These are phyloP conservation scores for Bettongia penicillata DNA, from an alignment of 2,113 vertebrate species.

Conservation along the genomic window DNA sequence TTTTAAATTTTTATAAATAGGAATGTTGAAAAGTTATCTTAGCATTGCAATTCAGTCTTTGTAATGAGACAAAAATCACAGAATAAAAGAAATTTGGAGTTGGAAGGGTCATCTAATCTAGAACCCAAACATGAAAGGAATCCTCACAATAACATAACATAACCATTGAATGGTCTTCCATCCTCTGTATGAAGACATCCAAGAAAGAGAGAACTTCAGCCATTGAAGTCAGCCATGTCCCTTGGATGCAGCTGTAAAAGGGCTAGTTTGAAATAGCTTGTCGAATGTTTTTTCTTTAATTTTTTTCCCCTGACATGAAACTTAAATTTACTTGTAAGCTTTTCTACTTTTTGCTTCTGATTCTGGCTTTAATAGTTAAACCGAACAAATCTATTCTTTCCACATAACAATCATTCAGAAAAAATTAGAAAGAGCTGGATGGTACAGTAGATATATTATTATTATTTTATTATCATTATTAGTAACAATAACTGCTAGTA, in stretches of 20 bases:
- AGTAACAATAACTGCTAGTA: not conserved
- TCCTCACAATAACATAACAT: not conserved
- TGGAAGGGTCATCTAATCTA: not conserved
- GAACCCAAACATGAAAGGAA: not conserved
- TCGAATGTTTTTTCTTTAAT: not conserved
- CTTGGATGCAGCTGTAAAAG: not conserved
- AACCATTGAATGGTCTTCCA: not conserved
- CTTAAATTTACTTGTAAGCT: not conserved
- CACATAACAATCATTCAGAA: not conserved
- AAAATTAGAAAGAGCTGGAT: not conserved
- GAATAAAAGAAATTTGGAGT: not conserved
- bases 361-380: not conserved
- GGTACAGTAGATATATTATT: not conserved
- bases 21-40: not conserved
- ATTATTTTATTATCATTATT: not conserved
- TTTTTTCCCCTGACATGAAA: not conserved
- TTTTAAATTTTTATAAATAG: not conserved
- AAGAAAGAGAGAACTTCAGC: not conserved
- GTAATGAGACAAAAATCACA: not conserved
- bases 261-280: not conserved
- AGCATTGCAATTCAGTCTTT: not conserved
- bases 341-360: not conserved
- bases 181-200: not conserved
- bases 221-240: not conserved
- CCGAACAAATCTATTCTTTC: not conserved